Base-by-base conservation (phyloP, 2,113 vertebrate species). In the Nematolebias whitei region DNA sequence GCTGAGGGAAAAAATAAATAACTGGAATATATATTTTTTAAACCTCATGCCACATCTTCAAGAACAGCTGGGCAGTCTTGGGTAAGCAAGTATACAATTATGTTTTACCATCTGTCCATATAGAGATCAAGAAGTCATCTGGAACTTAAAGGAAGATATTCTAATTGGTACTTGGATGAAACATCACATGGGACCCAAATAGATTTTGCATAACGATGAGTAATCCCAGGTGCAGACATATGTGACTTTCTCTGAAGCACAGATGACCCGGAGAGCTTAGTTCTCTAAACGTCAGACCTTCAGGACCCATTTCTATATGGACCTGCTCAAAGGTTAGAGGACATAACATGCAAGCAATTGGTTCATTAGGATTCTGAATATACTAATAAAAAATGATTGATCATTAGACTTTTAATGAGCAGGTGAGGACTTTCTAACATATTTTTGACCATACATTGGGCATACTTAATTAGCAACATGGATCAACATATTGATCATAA, bases 331-430 rank as follows among this genome's bases (percentile, higher is more conserved):
- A 81, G 85, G 85, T 86, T 74, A 82, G 35, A 45, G 62, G 19
- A 70, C 35, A 20, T 62, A 83, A 77, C 74, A 72, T 54, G 29
- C n/a, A 74, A 43, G 49, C 63, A 58, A 83, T 78, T 71, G 72
- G 32, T 71, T 71, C 24, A 81, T 64, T 64, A 26, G 49, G 71
- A 63, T 69, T 85, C 1, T n/a, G 22, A 59, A 65, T 69, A 48
- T 35, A 45, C 9, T 14, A 45, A 16, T 19, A 62, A 77, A 74
- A n/a, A 71, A 71, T 84, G 76, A 89, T 87, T 86, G 84, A 88
- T 89, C 76, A 80, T 83, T 75, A 59, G 26, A 52, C 78, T 78
- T 88, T 85, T 88, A 90, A 87, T 88, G 87, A 87, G 83, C 74
- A 68, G 29, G 53, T 72, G 57, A 66, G 60, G 32, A 67, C 64